Percentiles rank a stretch among this genome's conserved stretches.
These are phyloP conservation scores for Brachionus calyciflorus DNA, from an alignment of 1,140 invertebrate genomes.

Conservation along the genomic window DNA sequence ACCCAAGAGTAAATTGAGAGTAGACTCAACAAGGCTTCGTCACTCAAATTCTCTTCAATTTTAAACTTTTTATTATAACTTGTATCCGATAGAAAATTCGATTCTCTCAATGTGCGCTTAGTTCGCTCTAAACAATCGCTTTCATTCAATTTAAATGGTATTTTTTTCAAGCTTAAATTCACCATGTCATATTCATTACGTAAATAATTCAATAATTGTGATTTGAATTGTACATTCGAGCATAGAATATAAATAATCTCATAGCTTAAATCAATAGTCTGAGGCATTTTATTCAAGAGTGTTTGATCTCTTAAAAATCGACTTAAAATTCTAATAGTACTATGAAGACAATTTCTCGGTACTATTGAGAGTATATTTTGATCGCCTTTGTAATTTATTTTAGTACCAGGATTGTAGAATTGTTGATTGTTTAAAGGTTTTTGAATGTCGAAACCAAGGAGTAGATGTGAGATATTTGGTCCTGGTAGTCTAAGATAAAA, in stretches of 20 bases:
- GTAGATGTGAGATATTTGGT: constrained; percentile 80
- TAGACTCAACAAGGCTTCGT: background rate
- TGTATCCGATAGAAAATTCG: background rate
- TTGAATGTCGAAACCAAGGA: constrained; percentile 69
- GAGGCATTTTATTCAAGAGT: background rate
- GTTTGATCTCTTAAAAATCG: background rate
- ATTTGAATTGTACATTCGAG: background rate
- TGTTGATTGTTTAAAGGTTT: constrained; percentile 14
- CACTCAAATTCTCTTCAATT: background rate
- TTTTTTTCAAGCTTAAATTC: constrained; percentile 12
- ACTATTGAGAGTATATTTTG: constrained; percentile 28
- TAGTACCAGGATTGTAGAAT: constrained; percentile 19
- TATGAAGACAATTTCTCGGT: constrained; percentile 38
- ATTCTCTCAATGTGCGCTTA: background rate
- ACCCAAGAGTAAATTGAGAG: constrained; percentile 17
- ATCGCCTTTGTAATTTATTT: constrained; percentile 13
- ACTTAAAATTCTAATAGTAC: background rate
- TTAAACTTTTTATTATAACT: background rate
- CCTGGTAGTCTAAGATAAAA: constrained; percentile 71
- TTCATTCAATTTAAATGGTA: constrained; percentile 2
- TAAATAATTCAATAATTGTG: constrained; percentile 26
- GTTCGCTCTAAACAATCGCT: background rate
- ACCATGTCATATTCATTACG: constrained; percentile 15
- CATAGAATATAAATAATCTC: background rate
- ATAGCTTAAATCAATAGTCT: constrained; percentile 16